phyloP scores from a whole-genome alignment of 2,113 vertebrate genomes.

The Epinephelus moara region DNA sequence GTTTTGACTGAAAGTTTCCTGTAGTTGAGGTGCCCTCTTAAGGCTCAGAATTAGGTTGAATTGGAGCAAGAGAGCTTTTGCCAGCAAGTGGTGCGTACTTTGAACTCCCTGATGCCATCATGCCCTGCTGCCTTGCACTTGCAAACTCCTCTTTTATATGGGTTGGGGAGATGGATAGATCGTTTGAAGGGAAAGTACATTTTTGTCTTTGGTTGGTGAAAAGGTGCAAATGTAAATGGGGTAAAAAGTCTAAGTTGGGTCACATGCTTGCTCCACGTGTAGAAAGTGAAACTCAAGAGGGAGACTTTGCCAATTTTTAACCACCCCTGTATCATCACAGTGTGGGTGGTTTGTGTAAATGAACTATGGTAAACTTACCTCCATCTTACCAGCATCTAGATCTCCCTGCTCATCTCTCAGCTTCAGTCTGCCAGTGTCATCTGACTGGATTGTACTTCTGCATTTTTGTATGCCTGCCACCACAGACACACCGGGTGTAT shows the following conservation, averaged over 20 bases:
- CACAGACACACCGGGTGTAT: too few relatives aligned
- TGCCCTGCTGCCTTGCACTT: conserved; percentile 5
- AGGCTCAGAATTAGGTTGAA: conserved; percentile 25
- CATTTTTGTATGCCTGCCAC: too few relatives aligned
- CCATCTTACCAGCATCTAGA: too few relatives aligned
- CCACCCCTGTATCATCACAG: too few relatives aligned
- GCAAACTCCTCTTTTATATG: background rate
- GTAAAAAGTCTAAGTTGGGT: background rate
- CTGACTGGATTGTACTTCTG: too few relatives aligned
- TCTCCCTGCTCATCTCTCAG: too few relatives aligned
- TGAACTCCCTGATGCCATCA: conserved; percentile 34
- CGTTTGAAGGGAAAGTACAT: background rate
- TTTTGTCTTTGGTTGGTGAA: background rate
- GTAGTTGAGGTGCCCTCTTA: conserved; percentile 4
- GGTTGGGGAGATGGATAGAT: background rate
- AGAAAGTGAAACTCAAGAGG: background rate
- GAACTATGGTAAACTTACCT: too few relatives aligned
- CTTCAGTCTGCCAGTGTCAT: too few relatives aligned
- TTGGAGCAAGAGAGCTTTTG: conserved; percentile 39
- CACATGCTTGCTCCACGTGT: background rate
- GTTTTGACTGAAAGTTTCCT: conserved; percentile 29
- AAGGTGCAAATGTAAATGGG: background rate
- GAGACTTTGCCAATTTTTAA: too few relatives aligned
- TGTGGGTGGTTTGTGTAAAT: too few relatives aligned
- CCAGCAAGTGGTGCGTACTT: conserved; percentile 12